These are phyloP conservation scores for Neosilurus hyrtlii DNA, from an alignment of 2,797 vertebrate genomes.

Conservation along the genomic window DNA sequence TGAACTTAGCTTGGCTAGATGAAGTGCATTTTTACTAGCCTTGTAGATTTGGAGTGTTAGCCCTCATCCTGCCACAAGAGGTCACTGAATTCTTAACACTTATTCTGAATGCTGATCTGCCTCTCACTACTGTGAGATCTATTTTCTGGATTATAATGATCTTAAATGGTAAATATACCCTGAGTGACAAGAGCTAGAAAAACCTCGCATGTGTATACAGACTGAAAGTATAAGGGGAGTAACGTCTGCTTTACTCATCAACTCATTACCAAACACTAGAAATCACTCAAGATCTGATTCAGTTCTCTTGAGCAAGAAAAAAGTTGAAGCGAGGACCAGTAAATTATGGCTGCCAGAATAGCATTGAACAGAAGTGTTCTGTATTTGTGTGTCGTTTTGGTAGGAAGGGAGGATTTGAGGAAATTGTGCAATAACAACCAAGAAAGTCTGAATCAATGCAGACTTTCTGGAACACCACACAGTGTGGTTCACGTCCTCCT, in stretches of 20 bases:
- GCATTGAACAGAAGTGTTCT: not conserved
- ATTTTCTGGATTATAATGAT: not conserved
- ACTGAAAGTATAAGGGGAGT: not conserved
- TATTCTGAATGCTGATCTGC: not conserved
- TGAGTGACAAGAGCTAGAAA: not conserved
- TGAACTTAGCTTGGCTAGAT: constrained; percentile 38
- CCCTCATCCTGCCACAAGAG: constrained; percentile 42
- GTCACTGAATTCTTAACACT: constrained; percentile 23
- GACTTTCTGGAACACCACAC: constrained; percentile 8
- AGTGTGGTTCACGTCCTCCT: not conserved
- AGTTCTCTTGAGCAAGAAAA: constrained; percentile 8
- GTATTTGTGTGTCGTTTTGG: not conserved
- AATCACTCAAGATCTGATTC: not conserved
- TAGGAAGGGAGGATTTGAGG: constrained; percentile 15
- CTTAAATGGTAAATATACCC: not conserved
- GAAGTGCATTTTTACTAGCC: not conserved
- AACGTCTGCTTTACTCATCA: not conserved
- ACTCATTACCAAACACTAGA: not conserved
- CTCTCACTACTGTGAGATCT: not conserved
- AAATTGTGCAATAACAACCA: constrained; percentile 22
- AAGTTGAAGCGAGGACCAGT: not conserved
- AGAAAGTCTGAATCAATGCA: not conserved
- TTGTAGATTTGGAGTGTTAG: constrained; percentile 25
- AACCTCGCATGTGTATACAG: not conserved
- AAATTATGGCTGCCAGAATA: not conserved